phyloP scores from a whole-genome alignment of 2,113 vertebrate genomes.

The Alosa alosa region DNA sequence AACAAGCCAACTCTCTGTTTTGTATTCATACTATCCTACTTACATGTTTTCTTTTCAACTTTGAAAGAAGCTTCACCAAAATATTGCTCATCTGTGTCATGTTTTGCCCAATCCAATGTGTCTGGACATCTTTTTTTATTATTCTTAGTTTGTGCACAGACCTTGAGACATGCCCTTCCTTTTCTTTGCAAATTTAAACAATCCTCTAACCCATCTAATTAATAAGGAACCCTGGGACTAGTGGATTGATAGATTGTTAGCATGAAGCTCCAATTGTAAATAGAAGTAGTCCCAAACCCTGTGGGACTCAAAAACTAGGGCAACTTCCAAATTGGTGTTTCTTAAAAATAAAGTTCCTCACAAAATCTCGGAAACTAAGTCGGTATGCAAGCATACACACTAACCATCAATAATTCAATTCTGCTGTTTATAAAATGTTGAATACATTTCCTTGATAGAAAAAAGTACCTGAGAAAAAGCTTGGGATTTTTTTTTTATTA shows the following conservation, averaged over 20 bases:
- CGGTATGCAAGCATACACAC: not conserved
- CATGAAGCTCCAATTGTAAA: conserved; percentile 27
- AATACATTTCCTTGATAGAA: not conserved
- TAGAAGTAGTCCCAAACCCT: conserved; percentile 42
- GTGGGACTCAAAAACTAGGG: conserved; percentile 30
- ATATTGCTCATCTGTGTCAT: not conserved
- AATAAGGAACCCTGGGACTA: conserved; percentile 42
- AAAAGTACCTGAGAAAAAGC: not conserved
- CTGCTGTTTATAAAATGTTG: not conserved
- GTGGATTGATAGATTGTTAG: conserved; percentile 41
- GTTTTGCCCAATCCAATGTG: not conserved
- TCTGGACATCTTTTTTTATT: not conserved
- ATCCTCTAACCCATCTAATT: conserved; percentile 31
- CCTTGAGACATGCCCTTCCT: conserved; percentile 18
- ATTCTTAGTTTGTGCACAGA: not conserved
- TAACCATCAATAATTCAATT: not conserved
- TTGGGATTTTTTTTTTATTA: not conserved
- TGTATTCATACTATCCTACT: not conserved
- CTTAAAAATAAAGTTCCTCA: conserved; percentile 27
- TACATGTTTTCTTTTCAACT: not conserved
- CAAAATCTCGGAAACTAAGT: conserved; percentile 17
- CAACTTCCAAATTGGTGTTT: conserved; percentile 41
- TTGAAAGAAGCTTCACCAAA: not conserved
- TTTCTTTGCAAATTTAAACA: conserved; percentile 22
- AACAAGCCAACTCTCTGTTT: not conserved